Conservation (phyloP, 2,797 vertebrate species). For the Eulemur mongoz region DNA sequence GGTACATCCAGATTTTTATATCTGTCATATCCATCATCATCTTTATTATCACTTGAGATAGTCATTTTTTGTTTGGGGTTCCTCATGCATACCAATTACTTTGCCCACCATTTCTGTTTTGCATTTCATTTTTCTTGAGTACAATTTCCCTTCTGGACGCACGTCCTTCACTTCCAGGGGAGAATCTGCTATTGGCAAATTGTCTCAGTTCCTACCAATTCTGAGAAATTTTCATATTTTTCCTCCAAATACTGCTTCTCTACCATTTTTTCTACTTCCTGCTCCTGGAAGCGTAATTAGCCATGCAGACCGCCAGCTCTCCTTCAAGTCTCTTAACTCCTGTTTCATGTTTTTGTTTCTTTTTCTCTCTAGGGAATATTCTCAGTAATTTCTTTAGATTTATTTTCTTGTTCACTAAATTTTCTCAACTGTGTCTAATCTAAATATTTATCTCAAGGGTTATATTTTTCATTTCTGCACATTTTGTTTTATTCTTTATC, state of each 20-base stretch:
- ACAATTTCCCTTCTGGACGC: neutral
- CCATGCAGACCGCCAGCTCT: accelerated
- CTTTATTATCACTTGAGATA: accelerated
- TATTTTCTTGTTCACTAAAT: neutral
- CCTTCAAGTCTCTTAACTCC: neutral
- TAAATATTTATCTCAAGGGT: neutral
- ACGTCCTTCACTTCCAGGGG: accelerated
- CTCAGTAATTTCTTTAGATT: neutral
- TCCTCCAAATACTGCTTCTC: neutral
- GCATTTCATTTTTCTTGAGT: neutral
- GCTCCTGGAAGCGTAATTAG: neutral
- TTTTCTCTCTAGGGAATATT: neutral
- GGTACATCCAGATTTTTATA: too few relatives aligned
- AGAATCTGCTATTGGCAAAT: neutral
- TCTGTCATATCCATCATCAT: accelerated
- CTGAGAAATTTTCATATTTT: too few relatives aligned
- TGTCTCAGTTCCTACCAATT: neutral
- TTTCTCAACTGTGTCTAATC: neutral
- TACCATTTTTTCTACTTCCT: neutral
- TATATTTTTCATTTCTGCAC: neutral
- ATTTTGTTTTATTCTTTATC: neutral
- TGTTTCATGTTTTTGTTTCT: neutral
- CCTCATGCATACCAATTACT: accelerated
- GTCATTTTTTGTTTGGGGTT: neutral
- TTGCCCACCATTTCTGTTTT: neutral